Evolutionary conservation across 2,888 invertebrate species (phyloP), one percentile per base, ranked within the genome.

Genomic region (Bombylius major): DNA sequence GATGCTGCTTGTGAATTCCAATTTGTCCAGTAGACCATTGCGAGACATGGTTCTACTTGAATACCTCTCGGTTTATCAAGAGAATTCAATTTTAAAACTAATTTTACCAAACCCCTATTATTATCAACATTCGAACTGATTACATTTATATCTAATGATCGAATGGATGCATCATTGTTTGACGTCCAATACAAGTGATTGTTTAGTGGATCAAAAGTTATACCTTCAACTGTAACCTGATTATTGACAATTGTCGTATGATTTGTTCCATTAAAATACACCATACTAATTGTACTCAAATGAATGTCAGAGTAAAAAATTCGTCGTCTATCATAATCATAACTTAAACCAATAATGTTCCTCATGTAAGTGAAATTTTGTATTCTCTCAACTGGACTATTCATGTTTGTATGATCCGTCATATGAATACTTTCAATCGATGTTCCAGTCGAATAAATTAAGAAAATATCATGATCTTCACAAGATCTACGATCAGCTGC

Each of bases 241-340:
- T 83, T 81, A 64, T 82, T 81, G 11, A 88, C 79, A 60, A 91
- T 76, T 47, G 84, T 79, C 45, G 76, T 76, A 72, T 89, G 87
- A 1, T 79, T 80, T 39, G 80, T 79, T 51, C 91, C 91, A 75
- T 92, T 86, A 75, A 91, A 92, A 68, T 78, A 79, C 50, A 89
- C 91, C 42, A 82, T 79, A 75, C 87, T 86, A 67, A 94, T 90
- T 62, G 87, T 83, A 56, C 89, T 90, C 66, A 85, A 79, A 70
- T 91, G 89, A 60, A 93, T 90, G 73, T 93, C 93, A 1, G 92
- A 92, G 76, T 89, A 94, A 76, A 89, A 92, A 51, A 92, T 76
- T 52, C 82, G 76, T 62, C 82, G 78, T 42, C 76, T 75, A 57
- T 76, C 73, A 72, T 86, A 89, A 75, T 89, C 87, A 72, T 84